A percentile compares a stretch with the other conserved stretches of the same genome.
Evolutionary conservation across 2,888 invertebrate species (phyloP).

Genomic region (Leucophenga montana): DNA sequence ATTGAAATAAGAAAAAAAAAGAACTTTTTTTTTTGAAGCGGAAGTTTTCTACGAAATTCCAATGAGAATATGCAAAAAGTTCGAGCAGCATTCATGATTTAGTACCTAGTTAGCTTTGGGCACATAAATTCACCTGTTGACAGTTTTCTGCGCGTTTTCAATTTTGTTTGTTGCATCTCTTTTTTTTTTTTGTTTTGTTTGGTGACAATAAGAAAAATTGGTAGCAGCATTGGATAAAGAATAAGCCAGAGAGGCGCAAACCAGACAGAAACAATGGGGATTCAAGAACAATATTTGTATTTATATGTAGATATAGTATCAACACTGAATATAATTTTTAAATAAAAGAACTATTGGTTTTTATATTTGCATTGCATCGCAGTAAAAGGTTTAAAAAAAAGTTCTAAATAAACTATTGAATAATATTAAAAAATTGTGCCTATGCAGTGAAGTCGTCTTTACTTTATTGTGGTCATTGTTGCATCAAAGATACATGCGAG

Average conservation of each 20-base stretch:
- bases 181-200: background rate
- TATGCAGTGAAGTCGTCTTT: background rate
- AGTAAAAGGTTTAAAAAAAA: too few relatives aligned
- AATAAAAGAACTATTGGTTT: too few relatives aligned
- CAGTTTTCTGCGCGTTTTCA: conserved; percentile 45
- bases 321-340: too few relatives aligned
- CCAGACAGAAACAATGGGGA: too few relatives aligned
- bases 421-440: background rate
- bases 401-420: background rate
- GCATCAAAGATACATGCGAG: background rate
- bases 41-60: background rate
- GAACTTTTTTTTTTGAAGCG: background rate
- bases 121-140: conserved; percentile 72
- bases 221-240: too few relatives aligned
- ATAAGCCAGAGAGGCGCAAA: too few relatives aligned
- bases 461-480: background rate
- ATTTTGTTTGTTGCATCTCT: background rate
- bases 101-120: conserved; percentile 66
- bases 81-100: conserved; percentile 61
- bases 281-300: too few relatives aligned
- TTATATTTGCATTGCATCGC: too few relatives aligned
- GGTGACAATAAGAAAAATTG: too few relatives aligned
- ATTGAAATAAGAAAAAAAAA: too few relatives aligned
- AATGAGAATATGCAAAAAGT: conserved; percentile 14
- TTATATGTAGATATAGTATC: too few relatives aligned